Evolutionary conservation across 2,888 invertebrate species (phyloP).

Genomic region (Drosophila phalerata): DNA sequence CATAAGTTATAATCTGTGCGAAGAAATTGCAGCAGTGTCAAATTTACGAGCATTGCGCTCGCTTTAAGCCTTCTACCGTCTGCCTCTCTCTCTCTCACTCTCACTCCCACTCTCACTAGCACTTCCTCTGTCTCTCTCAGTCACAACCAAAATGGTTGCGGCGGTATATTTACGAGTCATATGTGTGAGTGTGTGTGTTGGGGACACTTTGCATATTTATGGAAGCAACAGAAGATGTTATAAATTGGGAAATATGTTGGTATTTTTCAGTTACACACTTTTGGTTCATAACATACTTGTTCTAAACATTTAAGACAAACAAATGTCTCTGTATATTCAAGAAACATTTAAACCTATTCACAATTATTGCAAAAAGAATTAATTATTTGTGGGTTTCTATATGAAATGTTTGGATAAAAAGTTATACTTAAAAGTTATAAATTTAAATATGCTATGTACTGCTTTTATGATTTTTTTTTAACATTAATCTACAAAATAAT

Average conservation of each 20-base stretch:
- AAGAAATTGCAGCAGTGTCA: slow-evolving; percentile 53
- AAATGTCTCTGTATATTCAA: too few relatives aligned
- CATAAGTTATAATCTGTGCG: slow-evolving; percentile 72
- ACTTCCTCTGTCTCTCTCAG: too few relatives aligned
- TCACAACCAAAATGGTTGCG: slow-evolving; percentile 47
- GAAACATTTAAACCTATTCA: too few relatives aligned
- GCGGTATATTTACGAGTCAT: slow-evolving; percentile 54
- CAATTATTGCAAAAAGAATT: too few relatives aligned
- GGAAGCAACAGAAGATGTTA: slow-evolving; percentile 35
- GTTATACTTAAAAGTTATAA: too few relatives aligned
- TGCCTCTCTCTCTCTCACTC: neutral
- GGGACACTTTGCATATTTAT: slow-evolving; percentile 53
- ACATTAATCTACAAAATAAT: neutral
- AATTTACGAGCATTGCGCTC: slow-evolving; percentile 53
- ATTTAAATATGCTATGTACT: neutral
- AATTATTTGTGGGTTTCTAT: too few relatives aligned
- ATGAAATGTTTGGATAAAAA: too few relatives aligned
- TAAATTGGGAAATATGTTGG: slow-evolving; percentile 44
- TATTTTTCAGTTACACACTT: slow-evolving; percentile 7
- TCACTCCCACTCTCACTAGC: neutral
- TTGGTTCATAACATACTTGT: slow-evolving; percentile 16
- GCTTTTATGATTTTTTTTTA: neutral
- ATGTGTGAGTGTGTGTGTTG: slow-evolving; percentile 10
- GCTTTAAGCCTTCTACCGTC: slow-evolving; percentile 16
- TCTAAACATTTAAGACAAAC: slow-evolving; percentile 11